A percentile compares a stretch with the other conserved stretches of the same genome.
phyloP scores from a whole-genome alignment of 2,797 vertebrate species.

The Menidia menidia region DNA sequence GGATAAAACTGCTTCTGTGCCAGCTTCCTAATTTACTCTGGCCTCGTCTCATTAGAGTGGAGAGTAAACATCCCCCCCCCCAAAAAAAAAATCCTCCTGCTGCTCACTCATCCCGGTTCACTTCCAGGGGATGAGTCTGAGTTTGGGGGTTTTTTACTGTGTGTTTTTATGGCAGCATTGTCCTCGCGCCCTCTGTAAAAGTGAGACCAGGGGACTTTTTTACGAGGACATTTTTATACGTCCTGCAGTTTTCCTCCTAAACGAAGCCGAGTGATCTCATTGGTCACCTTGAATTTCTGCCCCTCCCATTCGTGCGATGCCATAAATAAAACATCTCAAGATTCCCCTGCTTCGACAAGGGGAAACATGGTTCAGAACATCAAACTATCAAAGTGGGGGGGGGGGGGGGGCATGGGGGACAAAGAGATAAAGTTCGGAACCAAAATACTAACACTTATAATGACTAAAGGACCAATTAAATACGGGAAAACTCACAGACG shows the following conservation, averaged over 20 bases:
- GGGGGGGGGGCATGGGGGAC: no score
- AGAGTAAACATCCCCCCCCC: constrained; percentile 39
- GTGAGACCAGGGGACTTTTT: constrained; percentile 54
- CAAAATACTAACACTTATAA: no score
- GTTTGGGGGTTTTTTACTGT: no score
- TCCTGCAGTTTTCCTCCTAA: constrained; percentile 24
- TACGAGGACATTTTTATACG: constrained; percentile 64
- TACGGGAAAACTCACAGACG: no score
- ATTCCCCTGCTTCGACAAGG: no score
- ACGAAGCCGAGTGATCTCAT: constrained; percentile 43
- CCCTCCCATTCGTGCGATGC: constrained; percentile 50
- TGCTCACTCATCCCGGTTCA: constrained; percentile 21
- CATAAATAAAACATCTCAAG: no score
- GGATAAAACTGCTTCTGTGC: not conserved
- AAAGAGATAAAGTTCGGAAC: no score
- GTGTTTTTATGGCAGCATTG: constrained; percentile 55
- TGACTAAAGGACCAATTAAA: no score
- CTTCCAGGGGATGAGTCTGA: no score
- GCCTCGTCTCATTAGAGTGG: constrained; percentile 48
- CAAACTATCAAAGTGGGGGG: no score
- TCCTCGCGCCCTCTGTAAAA: constrained; percentile 44
- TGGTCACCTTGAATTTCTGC: constrained; percentile 39
- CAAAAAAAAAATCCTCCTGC: not conserved
- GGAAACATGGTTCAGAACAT: no score
- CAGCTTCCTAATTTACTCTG: constrained; percentile 49